Base-by-base conservation (phyloP, 2,113 vertebrate species). In the Clarias macrocephalus region DNA sequence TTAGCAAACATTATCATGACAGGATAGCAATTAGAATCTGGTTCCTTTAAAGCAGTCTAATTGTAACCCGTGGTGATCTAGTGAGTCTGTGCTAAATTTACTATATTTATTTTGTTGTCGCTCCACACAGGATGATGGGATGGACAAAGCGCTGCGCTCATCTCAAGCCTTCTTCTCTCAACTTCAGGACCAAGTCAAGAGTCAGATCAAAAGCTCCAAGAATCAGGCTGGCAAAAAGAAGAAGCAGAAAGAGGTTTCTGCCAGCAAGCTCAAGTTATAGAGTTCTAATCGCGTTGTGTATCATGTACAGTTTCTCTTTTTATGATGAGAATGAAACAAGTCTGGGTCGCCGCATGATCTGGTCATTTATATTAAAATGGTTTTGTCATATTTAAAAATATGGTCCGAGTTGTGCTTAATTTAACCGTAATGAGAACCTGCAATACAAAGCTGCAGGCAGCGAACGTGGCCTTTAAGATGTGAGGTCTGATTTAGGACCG, bases 121-220 rank as follows among this genome's bases (percentile, higher is more conserved):
- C 9, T 77, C 23, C 65, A 12, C 25, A 9, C 94, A 99, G 98
- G 96, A 99, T 62, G 97, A 98, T 90, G 97, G 97, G 25, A 98
- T 98, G 93, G 97, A 98, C 92, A 99, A 97, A 86, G 96, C 95
- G 73, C 92, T 99, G 85, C 96, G 96, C 42, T 99, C 98, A 0
- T 99, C 98, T 80, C 96, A 96, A 76, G 96, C 97, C 0, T 99
- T 99, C 95, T 99, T 99, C 93, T 97, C 98, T 80, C 95, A 98
- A 86, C 93, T 99, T 72, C 98, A 99, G 94, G 97, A 99, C 92
- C 98, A 99, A 94, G 97, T 99, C 1, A 97, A 95, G 95, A 96
- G 96, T 93, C 96, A 99, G 92, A 95, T 99, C 91, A 97, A 93
- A 92, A 95, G 96, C 52, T 92, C 93, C 23, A 98, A 95, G 86